Conservation (phyloP, 2,888 invertebrate genomes). For the Leucoma salicis region DNA sequence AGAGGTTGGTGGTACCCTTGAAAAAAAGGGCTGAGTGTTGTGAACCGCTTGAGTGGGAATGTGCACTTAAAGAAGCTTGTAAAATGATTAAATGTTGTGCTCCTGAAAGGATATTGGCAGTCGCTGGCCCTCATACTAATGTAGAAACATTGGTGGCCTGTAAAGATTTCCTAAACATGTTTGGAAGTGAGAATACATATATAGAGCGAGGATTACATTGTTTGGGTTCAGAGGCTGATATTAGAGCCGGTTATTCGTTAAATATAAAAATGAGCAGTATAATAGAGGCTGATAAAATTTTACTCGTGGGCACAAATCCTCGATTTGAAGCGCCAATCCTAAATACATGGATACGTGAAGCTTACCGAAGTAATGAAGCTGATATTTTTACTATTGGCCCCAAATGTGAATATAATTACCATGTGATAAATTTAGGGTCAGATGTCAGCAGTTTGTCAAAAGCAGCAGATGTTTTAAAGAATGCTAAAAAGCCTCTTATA, state of each 20-base stretch:
- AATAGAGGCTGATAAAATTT: constrained; percentile 88
- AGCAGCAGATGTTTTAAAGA: constrained; percentile 28
- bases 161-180: constrained; percentile 65
- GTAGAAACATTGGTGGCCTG: constrained; percentile 65
- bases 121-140: constrained; percentile 66
- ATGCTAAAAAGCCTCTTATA: constrained; percentile 59
- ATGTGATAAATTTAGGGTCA: constrained; percentile 54
- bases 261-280: constrained; percentile 88
- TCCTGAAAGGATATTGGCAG: constrained; percentile 76
- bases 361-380: constrained; percentile 94
- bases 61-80: constrained; percentile 88
- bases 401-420: constrained; percentile 93
- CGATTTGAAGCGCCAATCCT: constrained; percentile 98
- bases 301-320: constrained; percentile 98
- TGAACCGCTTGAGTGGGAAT: constrained; percentile 94
- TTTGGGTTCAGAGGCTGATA: constrained; percentile 42
- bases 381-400: constrained; percentile 93
- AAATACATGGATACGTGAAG: constrained; percentile 96
- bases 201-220: constrained; percentile 52
- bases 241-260: constrained; percentile 63
- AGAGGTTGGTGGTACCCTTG: constrained; percentile 96
- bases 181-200: constrained; percentile 62
- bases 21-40: constrained; percentile 87
- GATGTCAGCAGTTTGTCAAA: constrained; percentile 34
- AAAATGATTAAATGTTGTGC: constrained; percentile 83